Base-by-base conservation (phyloP, 2,888 invertebrate species). In the Panorpa germanica region DNA sequence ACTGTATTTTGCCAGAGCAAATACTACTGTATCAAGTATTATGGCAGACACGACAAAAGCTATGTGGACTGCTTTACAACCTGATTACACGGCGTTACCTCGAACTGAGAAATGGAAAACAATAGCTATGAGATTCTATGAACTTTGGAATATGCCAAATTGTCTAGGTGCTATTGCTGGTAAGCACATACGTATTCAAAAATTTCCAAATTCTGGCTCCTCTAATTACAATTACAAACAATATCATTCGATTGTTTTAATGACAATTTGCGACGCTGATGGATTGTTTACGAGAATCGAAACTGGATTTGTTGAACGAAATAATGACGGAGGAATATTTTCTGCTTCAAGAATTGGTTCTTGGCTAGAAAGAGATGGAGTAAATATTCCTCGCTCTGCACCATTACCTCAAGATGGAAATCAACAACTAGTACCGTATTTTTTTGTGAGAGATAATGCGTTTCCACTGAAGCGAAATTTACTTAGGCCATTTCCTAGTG, bases 241-340 rank as follows among this genome's bases (percentile, higher is more conserved):
- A 3, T 41, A 39, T 29, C 41, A 43, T 35, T 45, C 45, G 6
- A 40, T 42, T 25, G 41, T 46, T 14, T 37, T 49, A 33, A 18
- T 45, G 37, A 41, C 35, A 14, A 39, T 39, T 31, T 39, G 43
- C 28, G 43, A 45, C 38, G 45, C 44, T 13, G 42, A 45, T 38
- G 43, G 43, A 9, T 14, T 39, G 11, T 48, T 48, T 35, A 43
- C 40, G 5, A 38, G 41, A 18, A 40, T 46, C 25, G 44, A 46
- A 41, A 32, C 39, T 19, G 43, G 47, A 25, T 42, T 34, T 34
- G 38, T 43, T 34, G 44, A 43, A 12, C 31, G 43, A 37, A 45
- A 45, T 32, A 46, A 40, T 39, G 44, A 48, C 41, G 45, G 42
- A 14, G 41, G 41, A 13, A 40, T 46, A 27, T 47, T 42, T 34